phyloP scores from a whole-genome alignment of 2,113 vertebrate species.

The Motacilla alba region DNA sequence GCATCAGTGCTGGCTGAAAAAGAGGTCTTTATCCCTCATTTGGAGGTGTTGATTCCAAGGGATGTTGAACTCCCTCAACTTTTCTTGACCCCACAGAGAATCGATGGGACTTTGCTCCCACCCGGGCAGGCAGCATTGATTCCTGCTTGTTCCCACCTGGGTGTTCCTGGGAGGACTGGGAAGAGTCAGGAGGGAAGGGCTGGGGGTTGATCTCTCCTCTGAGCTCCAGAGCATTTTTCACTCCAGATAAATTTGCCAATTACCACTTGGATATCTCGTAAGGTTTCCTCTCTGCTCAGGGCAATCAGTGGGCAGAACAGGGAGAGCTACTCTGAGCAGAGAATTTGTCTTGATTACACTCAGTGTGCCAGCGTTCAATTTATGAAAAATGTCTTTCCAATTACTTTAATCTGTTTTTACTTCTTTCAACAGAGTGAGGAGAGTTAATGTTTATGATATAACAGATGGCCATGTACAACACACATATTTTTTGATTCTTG shows the following conservation, averaged over 20 bases:
- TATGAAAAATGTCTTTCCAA: conserved; percentile 24
- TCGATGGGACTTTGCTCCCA: background rate
- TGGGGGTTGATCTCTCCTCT: background rate
- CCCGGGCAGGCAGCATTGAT: background rate
- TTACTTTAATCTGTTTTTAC: conserved; percentile 1
- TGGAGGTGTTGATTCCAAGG: background rate
- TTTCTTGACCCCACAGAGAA: background rate
- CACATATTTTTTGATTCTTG: background rate
- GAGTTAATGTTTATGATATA: background rate
- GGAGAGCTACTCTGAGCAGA: background rate
- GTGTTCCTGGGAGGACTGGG: background rate
- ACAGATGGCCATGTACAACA: fast-evolving
- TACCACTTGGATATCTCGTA: background rate
- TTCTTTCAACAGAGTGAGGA: background rate
- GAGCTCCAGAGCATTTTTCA: background rate
- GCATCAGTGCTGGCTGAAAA: background rate
- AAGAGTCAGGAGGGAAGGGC: background rate
- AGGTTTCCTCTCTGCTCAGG: background rate
- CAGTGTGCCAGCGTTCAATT: background rate
- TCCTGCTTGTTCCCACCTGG: background rate
- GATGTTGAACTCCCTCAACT: background rate
- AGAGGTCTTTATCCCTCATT: background rate
- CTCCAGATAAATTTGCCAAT: background rate
- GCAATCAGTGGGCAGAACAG: background rate
- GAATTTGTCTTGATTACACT: background rate